A percentile compares a stretch with the other conserved stretches of the same genome.
Conservation (phyloP, 1,140 invertebrate genomes). For the Melanaphis sacchari region DNA sequence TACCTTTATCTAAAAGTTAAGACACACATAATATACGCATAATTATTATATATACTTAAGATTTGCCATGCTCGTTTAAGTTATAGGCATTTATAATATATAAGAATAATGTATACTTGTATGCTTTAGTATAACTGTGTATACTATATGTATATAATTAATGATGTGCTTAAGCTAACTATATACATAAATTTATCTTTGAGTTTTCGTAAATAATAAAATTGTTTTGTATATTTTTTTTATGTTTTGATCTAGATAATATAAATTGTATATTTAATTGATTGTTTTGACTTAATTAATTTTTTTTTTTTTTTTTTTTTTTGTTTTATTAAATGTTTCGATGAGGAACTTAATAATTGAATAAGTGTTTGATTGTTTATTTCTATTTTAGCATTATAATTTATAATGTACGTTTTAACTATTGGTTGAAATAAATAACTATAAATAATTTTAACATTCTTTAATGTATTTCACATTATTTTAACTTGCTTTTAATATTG, state of each 20-base stretch:
- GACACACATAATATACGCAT: neutral
- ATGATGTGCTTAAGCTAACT: neutral
- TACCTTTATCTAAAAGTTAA: neutral
- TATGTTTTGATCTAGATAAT: neutral
- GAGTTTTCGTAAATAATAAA: neutral
- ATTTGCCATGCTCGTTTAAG: neutral
- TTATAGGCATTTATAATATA: constrained; percentile 6
- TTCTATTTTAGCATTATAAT: neutral
- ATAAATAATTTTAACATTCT: neutral
- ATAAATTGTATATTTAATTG: neutral
- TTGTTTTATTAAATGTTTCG: neutral
- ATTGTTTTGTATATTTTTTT: neutral
- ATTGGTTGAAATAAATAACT: neutral
- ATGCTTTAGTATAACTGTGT: neutral
- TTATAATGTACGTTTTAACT: neutral
- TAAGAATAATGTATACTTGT: neutral
- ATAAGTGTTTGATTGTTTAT: neutral
- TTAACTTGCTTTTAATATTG: too few species aligned
- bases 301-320: neutral
- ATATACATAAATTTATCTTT: neutral
- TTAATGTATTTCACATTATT: neutral
- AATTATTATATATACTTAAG: neutral
- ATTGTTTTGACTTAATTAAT: neutral
- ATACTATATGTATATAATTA: neutral
- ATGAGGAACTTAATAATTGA: neutral